Evolutionary conservation across 2,797 vertebrate species (phyloP).

Genomic region (Zalophus californianus): DNA sequence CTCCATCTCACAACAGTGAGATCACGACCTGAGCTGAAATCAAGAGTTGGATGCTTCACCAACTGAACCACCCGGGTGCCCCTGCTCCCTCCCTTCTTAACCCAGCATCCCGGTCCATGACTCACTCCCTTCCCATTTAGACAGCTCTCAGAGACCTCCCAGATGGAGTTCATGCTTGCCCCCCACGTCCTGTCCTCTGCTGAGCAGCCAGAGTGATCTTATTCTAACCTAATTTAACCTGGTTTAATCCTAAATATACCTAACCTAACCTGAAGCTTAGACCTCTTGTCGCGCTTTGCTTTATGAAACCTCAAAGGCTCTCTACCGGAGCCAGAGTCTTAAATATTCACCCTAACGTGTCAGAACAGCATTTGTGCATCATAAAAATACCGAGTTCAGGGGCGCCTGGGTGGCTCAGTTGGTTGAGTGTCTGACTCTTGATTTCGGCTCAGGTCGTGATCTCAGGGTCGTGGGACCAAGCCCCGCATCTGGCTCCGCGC

Average conservation of each 20-base stretch:
- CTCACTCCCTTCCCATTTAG: neutral
- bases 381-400: neutral
- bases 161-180: neutral
- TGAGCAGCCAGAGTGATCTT: neutral
- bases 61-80: neutral
- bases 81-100: neutral
- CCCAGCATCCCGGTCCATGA: neutral
- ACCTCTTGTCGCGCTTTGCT: neutral
- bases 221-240: neutral
- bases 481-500: neutral
- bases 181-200: neutral
- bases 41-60: neutral
- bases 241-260: neutral
- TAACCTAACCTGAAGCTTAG: neutral
- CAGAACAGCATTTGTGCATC: neutral
- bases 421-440: neutral
- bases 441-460: neutral
- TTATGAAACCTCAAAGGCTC: neutral
- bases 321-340: neutral
- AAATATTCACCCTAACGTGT: neutral
- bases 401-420: neutral
- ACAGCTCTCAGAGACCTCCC: neutral
- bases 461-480: neutral
- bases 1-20: neutral
- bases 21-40: neutral